Conservation (phyloP, 1,140 invertebrate species). For the Macrocentrus cingulum region DNA sequence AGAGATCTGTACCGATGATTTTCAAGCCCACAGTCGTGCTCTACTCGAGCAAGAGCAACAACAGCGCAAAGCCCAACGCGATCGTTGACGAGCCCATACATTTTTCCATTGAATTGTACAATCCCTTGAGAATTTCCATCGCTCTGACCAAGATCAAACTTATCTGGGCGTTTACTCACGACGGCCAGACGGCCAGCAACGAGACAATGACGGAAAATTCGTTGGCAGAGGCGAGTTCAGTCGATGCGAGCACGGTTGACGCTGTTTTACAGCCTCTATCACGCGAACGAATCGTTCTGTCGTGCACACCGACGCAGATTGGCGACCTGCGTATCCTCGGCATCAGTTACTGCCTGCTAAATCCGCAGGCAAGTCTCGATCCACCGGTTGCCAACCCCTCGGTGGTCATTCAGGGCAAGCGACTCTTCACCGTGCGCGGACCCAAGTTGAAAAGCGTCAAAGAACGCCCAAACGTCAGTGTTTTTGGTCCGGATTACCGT, state of each 20-base stretch:
- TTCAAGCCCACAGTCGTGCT: constrained; percentile 77
- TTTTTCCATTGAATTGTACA: constrained; percentile 74
- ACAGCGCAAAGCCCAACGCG: constrained; percentile 67
- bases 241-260: constrained; percentile 54
- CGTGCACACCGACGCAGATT: constrained; percentile 41
- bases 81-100: constrained; percentile 81
- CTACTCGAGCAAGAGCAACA: constrained; percentile 67
- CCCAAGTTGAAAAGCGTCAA: constrained; percentile 55
- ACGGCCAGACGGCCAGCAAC: constrained; percentile 50
- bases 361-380: constrained; percentile 44
- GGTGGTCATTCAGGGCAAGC: constrained; percentile 64
- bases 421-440: constrained; percentile 62
- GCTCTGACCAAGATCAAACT: constrained; percentile 73
- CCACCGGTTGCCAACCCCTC: constrained; percentile 39
- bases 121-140: constrained; percentile 78
- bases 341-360: constrained; percentile 47
- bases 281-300: constrained; percentile 50
- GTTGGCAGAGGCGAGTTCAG: constrained; percentile 41
- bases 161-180: constrained; percentile 73
- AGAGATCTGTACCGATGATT: constrained; percentile 70
- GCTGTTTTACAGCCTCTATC: constrained; percentile 49
- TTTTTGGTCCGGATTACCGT: constrained; percentile 61
- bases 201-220: constrained; percentile 42
- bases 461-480: constrained; percentile 51
- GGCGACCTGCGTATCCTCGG: constrained; percentile 50